A percentile compares a stretch with the other conserved stretches of the same genome.
These are phyloP conservation scores for Urechis unicinctus DNA, from an alignment of 2,888 invertebrate genomes.

Conservation along the genomic window DNA sequence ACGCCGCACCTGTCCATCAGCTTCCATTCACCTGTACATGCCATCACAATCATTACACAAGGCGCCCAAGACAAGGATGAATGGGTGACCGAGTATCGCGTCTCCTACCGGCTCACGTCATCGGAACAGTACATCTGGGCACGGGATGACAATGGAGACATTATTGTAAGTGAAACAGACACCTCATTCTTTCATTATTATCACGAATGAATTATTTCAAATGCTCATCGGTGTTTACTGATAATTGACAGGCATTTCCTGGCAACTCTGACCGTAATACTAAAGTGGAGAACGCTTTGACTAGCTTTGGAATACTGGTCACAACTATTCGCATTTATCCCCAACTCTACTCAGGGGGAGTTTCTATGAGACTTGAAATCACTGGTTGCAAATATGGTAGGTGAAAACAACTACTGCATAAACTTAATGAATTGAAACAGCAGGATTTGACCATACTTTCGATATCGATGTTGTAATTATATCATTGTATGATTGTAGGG, in stretches of 20 bases:
- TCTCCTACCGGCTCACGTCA: background rate
- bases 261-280: background rate
- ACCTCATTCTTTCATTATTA: background rate
- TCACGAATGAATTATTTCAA: too few species aligned
- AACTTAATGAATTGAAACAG: background rate
- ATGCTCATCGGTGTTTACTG: background rate
- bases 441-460: background rate
- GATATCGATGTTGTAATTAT: too few species aligned
- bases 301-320: conserved; percentile 4
- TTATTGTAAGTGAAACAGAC: background rate
- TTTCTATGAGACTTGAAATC: conserved; percentile 4
- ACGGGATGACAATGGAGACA: background rate
- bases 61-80: background rate
- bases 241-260: background rate
- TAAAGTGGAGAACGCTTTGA: background rate
- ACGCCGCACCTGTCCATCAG: background rate
- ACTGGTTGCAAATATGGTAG: conserved; percentile 3
- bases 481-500: background rate
- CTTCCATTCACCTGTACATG: background rate
- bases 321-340: conserved; percentile 1
- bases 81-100: background rate
- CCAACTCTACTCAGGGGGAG: background rate
- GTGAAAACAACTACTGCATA: background rate
- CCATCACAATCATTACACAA: background rate
- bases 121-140: conserved; percentile 14